These are phyloP conservation scores for Acleris holmiana DNA, from an alignment of 2,888 invertebrate genomes.

Conservation along the genomic window DNA sequence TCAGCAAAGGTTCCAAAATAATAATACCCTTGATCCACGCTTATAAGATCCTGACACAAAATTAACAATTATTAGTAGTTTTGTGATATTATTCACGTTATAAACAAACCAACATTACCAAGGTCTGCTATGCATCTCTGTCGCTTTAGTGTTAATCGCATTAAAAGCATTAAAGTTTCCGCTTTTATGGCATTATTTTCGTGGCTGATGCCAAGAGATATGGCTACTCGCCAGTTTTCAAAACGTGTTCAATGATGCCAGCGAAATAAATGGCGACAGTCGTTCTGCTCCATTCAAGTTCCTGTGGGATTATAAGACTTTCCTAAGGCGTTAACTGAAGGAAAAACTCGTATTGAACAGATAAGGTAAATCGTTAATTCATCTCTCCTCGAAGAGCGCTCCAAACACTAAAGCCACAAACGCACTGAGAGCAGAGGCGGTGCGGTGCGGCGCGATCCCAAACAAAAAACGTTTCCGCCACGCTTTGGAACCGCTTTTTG, in stretches of 20 bases:
- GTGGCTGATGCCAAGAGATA: constrained; percentile 11
- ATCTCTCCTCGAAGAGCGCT: neutral
- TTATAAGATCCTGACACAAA: too few species aligned
- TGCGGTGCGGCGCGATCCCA: too few species aligned
- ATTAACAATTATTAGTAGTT: too few species aligned
- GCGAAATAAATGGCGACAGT: constrained; percentile 17
- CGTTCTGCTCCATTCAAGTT: constrained; percentile 15
- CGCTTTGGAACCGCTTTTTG: too few species aligned
- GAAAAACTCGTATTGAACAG: constrained; percentile 14
- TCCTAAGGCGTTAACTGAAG: constrained; percentile 5
- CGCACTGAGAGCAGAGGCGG: too few species aligned
- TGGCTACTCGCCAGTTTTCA: constrained; percentile 20
- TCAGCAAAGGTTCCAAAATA: too few species aligned
- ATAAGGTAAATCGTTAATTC: constrained; percentile 16
- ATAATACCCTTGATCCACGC: too few species aligned
- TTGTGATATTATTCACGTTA: too few species aligned
- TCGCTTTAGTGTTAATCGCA: neutral
- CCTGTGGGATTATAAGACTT: constrained; percentile 18
- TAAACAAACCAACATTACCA: too few species aligned
- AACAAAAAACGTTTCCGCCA: too few species aligned
- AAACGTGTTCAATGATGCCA: constrained; percentile 22
- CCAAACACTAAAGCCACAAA: too few species aligned
- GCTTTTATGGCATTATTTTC: neutral
- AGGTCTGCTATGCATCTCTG: too few species aligned
- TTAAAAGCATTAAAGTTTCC: neutral